Base-by-base conservation (phyloP, 2,797 vertebrate species). In the Allobates femoralis region DNA sequence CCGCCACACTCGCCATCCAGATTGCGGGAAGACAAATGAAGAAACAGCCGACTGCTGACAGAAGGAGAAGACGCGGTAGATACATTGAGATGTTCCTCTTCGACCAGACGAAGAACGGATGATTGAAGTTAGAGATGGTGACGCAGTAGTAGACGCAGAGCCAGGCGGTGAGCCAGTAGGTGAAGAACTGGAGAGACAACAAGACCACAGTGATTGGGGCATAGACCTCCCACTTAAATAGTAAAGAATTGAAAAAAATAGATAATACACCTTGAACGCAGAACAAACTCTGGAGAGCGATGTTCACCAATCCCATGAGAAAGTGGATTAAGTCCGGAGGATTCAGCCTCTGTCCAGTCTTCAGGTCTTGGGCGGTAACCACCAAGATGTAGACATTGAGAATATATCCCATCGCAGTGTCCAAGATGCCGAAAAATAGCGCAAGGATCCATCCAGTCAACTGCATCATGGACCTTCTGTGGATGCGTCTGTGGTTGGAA, bases 151-250 rank as follows among this genome's bases (percentile, higher is more conserved):
- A 67, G 23, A 56, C 12, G 3, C 75, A 79, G 76, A 79, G 76
- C 84, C 62, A 85, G 84, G 58, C 50, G 3, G 32, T 85, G 12
- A 79, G 62, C 76, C 76, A 85, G n/a, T 37, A 79, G 51, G n/a
- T 79, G 51, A 56, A 85, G 8, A 74, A 83, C 3, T 41, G 21
- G 5, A 83, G 64, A 15, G 12, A 41, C 18, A 23, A 2, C 5
- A 41, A 55, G 3, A 37, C 15, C 30, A 67, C 23, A 3, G 10
- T 34, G 11, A 11, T 0, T 6, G 34, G 21, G 10, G 21, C 4
- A 11, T 28, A 28, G 11, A 81, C 12, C 7, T 67, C 3, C n/a
- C 19, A 11, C 11, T 18, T 14, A 21, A 66, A 67, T 28, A 51
- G 1, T 30, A 50, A 28, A 50, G 37, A 50, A 55, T 16, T 37